Evolutionary conservation across 2,888 invertebrate genomes (phyloP).

Genomic region (Erebia ligea): DNA sequence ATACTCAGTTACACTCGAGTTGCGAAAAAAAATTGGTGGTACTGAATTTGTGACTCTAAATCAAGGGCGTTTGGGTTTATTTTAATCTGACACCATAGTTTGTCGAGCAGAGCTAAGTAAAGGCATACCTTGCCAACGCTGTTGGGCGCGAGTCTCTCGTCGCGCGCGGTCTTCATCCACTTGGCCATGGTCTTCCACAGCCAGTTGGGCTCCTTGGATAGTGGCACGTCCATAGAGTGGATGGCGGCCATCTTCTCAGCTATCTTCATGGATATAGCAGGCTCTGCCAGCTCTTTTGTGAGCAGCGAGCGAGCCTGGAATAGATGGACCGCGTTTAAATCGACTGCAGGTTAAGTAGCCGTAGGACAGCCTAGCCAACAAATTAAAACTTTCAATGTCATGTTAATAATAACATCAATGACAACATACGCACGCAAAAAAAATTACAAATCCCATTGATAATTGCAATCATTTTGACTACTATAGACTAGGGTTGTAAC

Average conservation of each 20-base stretch:
- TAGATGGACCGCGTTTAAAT: slow-evolving; percentile 6
- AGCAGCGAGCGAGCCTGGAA: slow-evolving; percentile 91
- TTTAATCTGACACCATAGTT: no score
- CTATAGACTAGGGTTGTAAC: no score
- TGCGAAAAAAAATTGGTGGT: no score
- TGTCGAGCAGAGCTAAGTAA: no score
- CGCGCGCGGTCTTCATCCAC: slow-evolving; percentile 85
- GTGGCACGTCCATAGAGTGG: slow-evolving; percentile 96
- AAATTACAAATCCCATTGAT: no score
- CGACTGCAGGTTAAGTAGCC: neutral
- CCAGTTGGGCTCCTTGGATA: slow-evolving; percentile 98
- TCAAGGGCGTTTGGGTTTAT: no score
- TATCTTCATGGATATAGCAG: slow-evolving; percentile 91
- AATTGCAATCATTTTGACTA: no score
- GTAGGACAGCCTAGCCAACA: neutral
- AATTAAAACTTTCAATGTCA: no score
- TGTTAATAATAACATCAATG: no score
- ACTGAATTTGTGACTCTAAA: no score
- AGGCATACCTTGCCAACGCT: slow-evolving; percentile 54
- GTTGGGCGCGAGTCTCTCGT: slow-evolving; percentile 53
- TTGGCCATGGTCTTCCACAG: slow-evolving; percentile 94
- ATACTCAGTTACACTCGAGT: no score
- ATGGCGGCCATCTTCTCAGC: slow-evolving; percentile 97
- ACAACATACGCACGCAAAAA: no score
- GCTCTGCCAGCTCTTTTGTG: slow-evolving; percentile 91